Evolutionary conservation across 2,113 vertebrate species (phyloP).

Genomic region (Nesoenas mayeri): DNA sequence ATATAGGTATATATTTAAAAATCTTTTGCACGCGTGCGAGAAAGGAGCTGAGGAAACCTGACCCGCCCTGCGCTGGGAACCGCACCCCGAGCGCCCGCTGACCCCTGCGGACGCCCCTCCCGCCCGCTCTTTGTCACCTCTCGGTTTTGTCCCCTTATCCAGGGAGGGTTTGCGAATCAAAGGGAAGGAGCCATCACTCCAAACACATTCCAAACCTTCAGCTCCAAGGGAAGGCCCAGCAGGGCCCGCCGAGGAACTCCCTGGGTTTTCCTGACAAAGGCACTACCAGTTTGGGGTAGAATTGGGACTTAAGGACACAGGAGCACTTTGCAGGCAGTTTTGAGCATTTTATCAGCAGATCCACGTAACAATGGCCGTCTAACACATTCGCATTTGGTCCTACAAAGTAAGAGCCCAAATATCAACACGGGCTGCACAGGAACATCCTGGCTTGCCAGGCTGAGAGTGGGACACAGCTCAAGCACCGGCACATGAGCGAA

Average conservation of each 20-base stretch:
- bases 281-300: not conserved
- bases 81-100: too few relatives aligned
- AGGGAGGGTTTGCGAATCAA: not conserved
- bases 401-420: not conserved
- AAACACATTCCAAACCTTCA: not conserved
- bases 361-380: not conserved
- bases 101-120: not conserved
- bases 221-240: not conserved
- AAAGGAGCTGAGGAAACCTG: not conserved
- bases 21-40: not conserved
- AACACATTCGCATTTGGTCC: not conserved
- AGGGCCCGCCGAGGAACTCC: not conserved
- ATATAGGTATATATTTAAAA: not conserved
- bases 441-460: not conserved
- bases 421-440: not conserved
- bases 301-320: not conserved
- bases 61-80: not conserved
- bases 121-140: fast-evolving
- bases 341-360: not conserved
- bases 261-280: not conserved
- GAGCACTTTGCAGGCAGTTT: not conserved
- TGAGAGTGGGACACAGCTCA: not conserved
- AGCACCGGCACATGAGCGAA: not conserved
- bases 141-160: not conserved
- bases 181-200: not conserved